phyloP scores from a whole-genome alignment of 2,797 vertebrate genomes.

The Channa striata region DNA sequence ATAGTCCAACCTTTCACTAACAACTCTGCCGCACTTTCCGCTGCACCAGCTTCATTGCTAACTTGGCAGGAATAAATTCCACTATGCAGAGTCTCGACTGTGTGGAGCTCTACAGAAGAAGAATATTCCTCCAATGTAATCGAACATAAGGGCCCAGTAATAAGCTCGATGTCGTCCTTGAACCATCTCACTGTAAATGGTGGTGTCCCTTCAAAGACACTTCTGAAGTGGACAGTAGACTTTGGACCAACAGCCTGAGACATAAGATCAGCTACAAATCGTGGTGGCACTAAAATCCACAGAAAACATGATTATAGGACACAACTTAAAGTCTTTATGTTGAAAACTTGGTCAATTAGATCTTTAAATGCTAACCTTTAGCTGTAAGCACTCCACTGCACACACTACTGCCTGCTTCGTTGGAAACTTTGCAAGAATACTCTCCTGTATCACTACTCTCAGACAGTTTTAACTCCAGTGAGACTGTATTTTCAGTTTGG shows the following conservation, averaged over 20 bases:
- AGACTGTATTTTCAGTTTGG: slow-evolving; percentile 85
- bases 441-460: slow-evolving; percentile 89
- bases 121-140: slow-evolving; percentile 88
- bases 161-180: slow-evolving; percentile 90
- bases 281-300: slow-evolving; percentile 89
- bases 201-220: slow-evolving; percentile 91
- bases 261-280: slow-evolving; percentile 88
- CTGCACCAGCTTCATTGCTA: slow-evolving; percentile 91
- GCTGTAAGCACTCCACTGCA: slow-evolving; percentile 87
- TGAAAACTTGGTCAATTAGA: not conserved
- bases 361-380: slow-evolving; percentile 76
- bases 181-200: slow-evolving; percentile 94
- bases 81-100: slow-evolving; percentile 86
- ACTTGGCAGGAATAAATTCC: slow-evolving; percentile 92
- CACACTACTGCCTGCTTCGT: slow-evolving; percentile 88
- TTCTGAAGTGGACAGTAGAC: slow-evolving; percentile 90
- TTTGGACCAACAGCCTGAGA: slow-evolving; percentile 88
- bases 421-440: slow-evolving; percentile 90
- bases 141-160: slow-evolving; percentile 87
- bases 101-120: slow-evolving; percentile 89
- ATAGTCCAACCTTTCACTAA: slow-evolving; percentile 92
- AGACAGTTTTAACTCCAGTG: slow-evolving; percentile 86
- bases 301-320: slow-evolving; percentile 34
- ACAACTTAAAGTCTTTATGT: not conserved
- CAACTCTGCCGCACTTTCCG: slow-evolving; percentile 88